Conservation (phyloP, 2,113 vertebrate genomes). For the Gracilinanus agilis region DNA sequence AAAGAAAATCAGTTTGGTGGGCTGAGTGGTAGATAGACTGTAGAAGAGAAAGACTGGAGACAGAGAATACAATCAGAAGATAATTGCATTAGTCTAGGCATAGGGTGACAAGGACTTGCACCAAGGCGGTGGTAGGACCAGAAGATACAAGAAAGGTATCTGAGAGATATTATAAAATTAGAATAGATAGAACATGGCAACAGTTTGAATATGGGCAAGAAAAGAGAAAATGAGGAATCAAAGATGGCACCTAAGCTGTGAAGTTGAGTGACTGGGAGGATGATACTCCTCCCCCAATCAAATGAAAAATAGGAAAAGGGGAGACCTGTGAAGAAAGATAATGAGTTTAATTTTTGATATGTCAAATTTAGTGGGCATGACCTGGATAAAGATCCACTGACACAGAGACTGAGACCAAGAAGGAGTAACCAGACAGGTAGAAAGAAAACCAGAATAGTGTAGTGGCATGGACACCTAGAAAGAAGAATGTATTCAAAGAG, state of each 20-base stretch:
- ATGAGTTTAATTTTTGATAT: neutral
- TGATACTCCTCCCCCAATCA: neutral
- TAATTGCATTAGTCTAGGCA: too few relatives aligned
- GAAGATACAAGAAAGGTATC: neutral
- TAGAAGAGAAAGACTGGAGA: neutral
- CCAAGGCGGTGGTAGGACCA: neutral
- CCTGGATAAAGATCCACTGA: neutral
- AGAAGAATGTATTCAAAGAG: neutral
- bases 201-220: neutral
- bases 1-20: too few relatives aligned
- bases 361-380: neutral
- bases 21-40: neutral
- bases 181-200: neutral
- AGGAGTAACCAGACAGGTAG: neutral
- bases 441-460: neutral
- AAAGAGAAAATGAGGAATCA: neutral
- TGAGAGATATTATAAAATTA: neutral
- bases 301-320: neutral
- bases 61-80: neutral
- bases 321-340: neutral
- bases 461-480: neutral
- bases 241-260: neutral
- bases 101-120: too few relatives aligned
- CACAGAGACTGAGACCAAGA: neutral
- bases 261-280: neutral